phyloP scores from a whole-genome alignment of 1,140 invertebrate genomes.

The Eurosta solidaginis region DNA sequence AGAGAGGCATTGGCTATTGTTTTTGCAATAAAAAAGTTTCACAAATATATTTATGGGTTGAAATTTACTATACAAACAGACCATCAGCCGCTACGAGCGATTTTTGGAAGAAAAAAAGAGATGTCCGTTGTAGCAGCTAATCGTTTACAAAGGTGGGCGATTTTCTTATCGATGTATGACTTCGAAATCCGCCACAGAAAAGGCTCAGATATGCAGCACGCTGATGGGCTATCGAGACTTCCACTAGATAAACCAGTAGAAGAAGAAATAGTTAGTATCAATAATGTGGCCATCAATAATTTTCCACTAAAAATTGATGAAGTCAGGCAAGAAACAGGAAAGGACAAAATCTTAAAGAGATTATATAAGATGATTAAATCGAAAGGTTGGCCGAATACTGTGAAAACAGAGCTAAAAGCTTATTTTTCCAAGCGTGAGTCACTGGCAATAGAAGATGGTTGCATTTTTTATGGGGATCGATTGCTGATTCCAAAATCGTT shows the following conservation, averaged over 20 bases:
- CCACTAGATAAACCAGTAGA: background rate
- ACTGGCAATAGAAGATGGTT: background rate
- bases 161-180: background rate
- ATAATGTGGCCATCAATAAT: background rate
- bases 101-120: no score
- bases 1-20: slow-evolving; percentile 61
- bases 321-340: background rate
- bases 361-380: background rate
- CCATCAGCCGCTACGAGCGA: slow-evolving; percentile 15
- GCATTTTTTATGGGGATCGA: background rate
- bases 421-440: background rate
- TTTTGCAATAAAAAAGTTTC: slow-evolving; percentile 61
- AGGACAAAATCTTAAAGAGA: background rate
- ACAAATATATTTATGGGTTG: slow-evolving; percentile 56
- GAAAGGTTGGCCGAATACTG: background rate
- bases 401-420: background rate
- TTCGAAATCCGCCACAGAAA: background rate
- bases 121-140: slow-evolving; percentile 11
- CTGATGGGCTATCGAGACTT: background rate
- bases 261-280: background rate
- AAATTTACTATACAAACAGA: background rate
- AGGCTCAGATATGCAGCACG: background rate
- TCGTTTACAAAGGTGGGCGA: background rate
- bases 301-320: background rate
- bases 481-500: background rate